These are phyloP conservation scores for Hyles euphorbiae DNA, from an alignment of 1,140 invertebrate species.

Conservation along the genomic window DNA sequence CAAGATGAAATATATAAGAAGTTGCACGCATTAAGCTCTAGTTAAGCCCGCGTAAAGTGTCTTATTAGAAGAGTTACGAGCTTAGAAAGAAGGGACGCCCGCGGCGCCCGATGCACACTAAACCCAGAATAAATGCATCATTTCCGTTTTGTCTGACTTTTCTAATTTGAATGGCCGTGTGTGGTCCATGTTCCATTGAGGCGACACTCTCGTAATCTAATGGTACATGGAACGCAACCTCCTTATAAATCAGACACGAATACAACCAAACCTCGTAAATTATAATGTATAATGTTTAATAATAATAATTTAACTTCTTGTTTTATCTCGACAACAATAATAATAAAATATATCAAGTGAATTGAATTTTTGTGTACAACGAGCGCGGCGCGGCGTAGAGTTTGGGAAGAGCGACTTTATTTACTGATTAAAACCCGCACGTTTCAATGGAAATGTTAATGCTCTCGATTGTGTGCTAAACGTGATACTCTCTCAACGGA, in stretches of 20 bases:
- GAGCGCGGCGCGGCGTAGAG: slow-evolving; percentile 11
- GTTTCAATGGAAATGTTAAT: slow-evolving; percentile 60
- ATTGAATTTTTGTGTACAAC: slow-evolving; percentile 7
- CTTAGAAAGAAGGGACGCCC: slow-evolving; percentile 55
- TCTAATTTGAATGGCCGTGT: slow-evolving; percentile 57
- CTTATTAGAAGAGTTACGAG: slow-evolving; percentile 63
- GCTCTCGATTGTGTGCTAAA: slow-evolving; percentile 58
- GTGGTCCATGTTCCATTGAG: slow-evolving; percentile 43
- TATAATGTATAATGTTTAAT: slow-evolving; percentile 17
- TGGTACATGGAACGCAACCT: slow-evolving; percentile 20
- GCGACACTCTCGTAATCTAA: slow-evolving; percentile 33
- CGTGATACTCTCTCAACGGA: slow-evolving; percentile 44
- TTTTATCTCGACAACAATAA: slow-evolving; percentile 1
- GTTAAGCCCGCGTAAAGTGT: slow-evolving; percentile 53
- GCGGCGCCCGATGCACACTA: slow-evolving; percentile 42
- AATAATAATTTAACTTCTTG: slow-evolving; percentile 14
- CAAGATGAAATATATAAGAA: slow-evolving; percentile 54
- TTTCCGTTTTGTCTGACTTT: slow-evolving; percentile 60
- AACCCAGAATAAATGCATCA: slow-evolving; percentile 57
- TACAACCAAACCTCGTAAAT: slow-evolving; percentile 22
- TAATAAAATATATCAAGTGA: slow-evolving; percentile 6
- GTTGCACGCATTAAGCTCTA: slow-evolving; percentile 46
- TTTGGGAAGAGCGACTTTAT: slow-evolving; percentile 27
- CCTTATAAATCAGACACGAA: slow-evolving; percentile 34
- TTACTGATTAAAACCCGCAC: slow-evolving; percentile 31